These are phyloP conservation scores for Gasterosteus nipponicus DNA, from an alignment of 2,113 vertebrate genomes.

Conservation along the genomic window DNA sequence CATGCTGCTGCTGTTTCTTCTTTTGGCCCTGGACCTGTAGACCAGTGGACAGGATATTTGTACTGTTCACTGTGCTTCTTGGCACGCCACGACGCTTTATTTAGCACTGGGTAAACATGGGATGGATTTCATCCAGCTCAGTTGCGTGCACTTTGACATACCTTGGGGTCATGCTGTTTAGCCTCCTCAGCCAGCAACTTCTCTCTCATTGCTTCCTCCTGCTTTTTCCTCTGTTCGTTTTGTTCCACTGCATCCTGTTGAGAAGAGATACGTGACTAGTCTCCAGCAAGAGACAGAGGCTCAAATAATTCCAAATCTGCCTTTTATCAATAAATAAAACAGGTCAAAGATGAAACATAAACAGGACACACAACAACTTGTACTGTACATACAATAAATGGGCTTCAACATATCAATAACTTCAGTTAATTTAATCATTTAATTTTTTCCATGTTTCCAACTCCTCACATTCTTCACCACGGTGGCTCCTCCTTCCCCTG, in stretches of 20 bases:
- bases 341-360: slow-evolving; percentile 28
- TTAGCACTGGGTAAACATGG: slow-evolving; percentile 49
- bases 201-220: slow-evolving; percentile 93
- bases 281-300: slow-evolving; percentile 20
- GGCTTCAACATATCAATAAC: not conserved
- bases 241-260: slow-evolving; percentile 90
- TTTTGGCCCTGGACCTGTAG: slow-evolving; percentile 84
- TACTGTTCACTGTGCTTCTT: slow-evolving; percentile 16
- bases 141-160: slow-evolving; percentile 55
- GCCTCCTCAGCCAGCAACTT: slow-evolving; percentile 96
- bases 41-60: slow-evolving; percentile 13
- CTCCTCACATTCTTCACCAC: not conserved
- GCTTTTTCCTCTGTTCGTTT: slow-evolving; percentile 91
- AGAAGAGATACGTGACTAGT: slow-evolving; percentile 37
- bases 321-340: slow-evolving; percentile 19
- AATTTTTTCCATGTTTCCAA: not conserved
- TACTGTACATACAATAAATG: not conserved
- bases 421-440: not conserved
- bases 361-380: slow-evolving; percentile 2
- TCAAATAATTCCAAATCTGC: slow-evolving; percentile 31
- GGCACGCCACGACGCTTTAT: slow-evolving; percentile 30
- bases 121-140: slow-evolving; percentile 11
- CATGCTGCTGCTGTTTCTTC: slow-evolving; percentile 93
- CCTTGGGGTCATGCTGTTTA: slow-evolving; percentile 95
- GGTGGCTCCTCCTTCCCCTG: not conserved